Conservation (phyloP, 53 echinoderm and acorn worm species). For the Zoroaster sp. region DNA sequence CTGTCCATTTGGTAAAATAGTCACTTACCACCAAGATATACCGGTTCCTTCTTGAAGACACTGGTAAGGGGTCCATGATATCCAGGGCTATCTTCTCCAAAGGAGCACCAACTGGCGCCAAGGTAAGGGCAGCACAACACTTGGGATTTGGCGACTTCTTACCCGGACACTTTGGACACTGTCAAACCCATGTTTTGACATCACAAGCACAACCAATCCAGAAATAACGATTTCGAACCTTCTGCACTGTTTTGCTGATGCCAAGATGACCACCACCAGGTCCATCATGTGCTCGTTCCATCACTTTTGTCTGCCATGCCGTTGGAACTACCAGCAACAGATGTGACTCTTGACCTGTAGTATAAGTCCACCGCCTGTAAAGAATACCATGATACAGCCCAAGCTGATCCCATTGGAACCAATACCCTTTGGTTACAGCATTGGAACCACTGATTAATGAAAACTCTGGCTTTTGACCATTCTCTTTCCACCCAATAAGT, state of each 20-base stretch:
- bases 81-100: too few species aligned
- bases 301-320: background rate
- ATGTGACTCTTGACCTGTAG: background rate
- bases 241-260: slow-evolving; percentile 31
- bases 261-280: slow-evolving; percentile 52
- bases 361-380: slow-evolving; percentile 21
- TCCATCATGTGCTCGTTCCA: slow-evolving; percentile 49
- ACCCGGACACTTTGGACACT: too few species aligned
- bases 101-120: too few species aligned
- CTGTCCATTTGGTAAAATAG: slow-evolving; percentile 57
- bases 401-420: slow-evolving; percentile 57
- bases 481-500: slow-evolving; percentile 33
- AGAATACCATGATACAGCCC: slow-evolving; percentile 5
- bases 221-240: background rate
- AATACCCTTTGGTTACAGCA: background rate
- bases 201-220: slow-evolving; percentile 3
- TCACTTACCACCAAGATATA: background rate
- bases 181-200: too few species aligned
- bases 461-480: background rate
- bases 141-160: too few species aligned
- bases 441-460: background rate
- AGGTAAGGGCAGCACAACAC: too few species aligned
- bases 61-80: background rate
- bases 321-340: slow-evolving; percentile 37
- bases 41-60: too few species aligned